These are phyloP conservation scores for Peucedramus taeniatus DNA, from an alignment of 2,113 vertebrate species.

Conservation along the genomic window DNA sequence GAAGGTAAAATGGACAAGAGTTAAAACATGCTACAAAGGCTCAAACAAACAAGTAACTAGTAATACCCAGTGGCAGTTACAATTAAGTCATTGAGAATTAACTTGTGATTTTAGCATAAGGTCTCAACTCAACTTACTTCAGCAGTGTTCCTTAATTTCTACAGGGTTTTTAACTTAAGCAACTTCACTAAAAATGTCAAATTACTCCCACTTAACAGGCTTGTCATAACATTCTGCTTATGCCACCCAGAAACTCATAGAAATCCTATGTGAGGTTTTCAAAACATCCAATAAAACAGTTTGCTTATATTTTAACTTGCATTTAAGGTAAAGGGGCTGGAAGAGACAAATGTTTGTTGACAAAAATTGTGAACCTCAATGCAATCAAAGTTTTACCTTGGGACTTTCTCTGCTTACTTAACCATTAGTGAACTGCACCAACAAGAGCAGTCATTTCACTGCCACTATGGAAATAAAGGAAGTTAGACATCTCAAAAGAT, in stretches of 20 bases:
- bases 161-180: neutral
- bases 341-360: slow-evolving; percentile 56
- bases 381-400: slow-evolving; percentile 63
- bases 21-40: slow-evolving; percentile 20
- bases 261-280: slow-evolving; percentile 17
- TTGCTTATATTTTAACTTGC: slow-evolving; percentile 49
- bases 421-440: slow-evolving; percentile 72
- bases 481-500: slow-evolving; percentile 66
- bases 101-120: neutral
- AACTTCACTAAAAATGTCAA: neutral
- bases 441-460: slow-evolving; percentile 72
- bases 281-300: slow-evolving; percentile 38
- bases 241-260: slow-evolving; percentile 2
- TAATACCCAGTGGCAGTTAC: slow-evolving; percentile 36
- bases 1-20: neutral
- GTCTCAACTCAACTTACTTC: neutral
- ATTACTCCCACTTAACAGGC: neutral
- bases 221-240: neutral
- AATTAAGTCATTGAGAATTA: neutral
- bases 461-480: slow-evolving; percentile 69
- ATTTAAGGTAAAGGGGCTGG: slow-evolving; percentile 15
- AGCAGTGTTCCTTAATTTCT: neutral
- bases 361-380: slow-evolving; percentile 55
- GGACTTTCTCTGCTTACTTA: slow-evolving; percentile 69
- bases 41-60: slow-evolving; percentile 35